Evolutionary conservation across 1,140 invertebrate species (phyloP), one percentile per base, ranked within the genome.

Genomic region (Bemisia tabaci): DNA sequence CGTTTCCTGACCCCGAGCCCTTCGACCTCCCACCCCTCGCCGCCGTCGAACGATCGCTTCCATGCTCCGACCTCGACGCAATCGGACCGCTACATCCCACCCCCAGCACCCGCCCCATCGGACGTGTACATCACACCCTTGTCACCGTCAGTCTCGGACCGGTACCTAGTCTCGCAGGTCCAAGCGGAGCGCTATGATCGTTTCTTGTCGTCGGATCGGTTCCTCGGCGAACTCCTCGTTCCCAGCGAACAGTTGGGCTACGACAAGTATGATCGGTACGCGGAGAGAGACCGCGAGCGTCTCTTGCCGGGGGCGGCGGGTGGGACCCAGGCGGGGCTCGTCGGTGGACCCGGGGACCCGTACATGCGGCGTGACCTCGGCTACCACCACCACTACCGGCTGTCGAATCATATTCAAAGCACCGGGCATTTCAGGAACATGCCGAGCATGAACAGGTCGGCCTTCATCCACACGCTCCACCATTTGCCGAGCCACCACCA

Each of bases 301-400:
- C 17, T 48, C 5, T 9, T 48, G 5, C 74, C 77, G 22, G 67
- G 75, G 12, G 0, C 75, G 72, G 63, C 70, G 67, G 74, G 75
- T 12, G 80, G 80, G 69, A 74, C 77, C 0, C 79, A 82, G 63
- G 74, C 77, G 22, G 67, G 75, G 12, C 0, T 74, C 72, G 63
- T 69, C 67, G 74, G 75, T 12, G 80, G 80, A 70, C 74, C 77
- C 0, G 77, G 77, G 1, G 83, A 84, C 71, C 82, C 83, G 1
- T 84, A 84, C 69, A 82, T 83, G 79, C 74, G 82, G 68, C 76
- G 83, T 1, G 83, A 84, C 69, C 76, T 84, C 17, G 79, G 80
- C 5, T 84, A 82, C 70, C 82, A 83, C 71, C 80, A 82, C 72
- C 80, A 82, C 69, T 84, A 83, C 70, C 79, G 82, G 74, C 77